A percentile compares a stretch with the other conserved stretches of the same genome.
phyloP scores from a whole-genome alignment of 2,113 vertebrate genomes.

The Paracanthobrama guichenoti region DNA sequence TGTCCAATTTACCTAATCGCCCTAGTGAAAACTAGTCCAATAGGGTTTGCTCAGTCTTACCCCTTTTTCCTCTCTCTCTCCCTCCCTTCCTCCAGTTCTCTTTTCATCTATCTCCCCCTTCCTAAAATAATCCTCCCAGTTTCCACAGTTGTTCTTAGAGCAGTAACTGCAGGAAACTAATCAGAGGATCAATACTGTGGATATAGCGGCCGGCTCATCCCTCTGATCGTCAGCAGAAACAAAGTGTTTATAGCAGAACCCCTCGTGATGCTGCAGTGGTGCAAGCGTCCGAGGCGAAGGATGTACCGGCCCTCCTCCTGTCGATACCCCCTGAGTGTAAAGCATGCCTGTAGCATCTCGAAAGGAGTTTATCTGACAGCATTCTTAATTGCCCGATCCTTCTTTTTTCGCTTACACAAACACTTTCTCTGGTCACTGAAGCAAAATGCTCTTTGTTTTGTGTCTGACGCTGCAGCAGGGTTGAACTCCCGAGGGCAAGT shows the following conservation, averaged over 20 bases:
- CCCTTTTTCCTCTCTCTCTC: background rate
- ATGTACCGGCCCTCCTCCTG: slow-evolving; percentile 45
- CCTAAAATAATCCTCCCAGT: slow-evolving; percentile 44
- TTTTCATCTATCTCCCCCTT: slow-evolving; percentile 53
- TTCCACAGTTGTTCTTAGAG: slow-evolving; percentile 36
- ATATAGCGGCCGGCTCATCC: slow-evolving; percentile 60
- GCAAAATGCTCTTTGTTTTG: slow-evolving; percentile 36
- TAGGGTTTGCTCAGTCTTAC: background rate
- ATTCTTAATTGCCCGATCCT: slow-evolving; percentile 52
- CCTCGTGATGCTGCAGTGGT: slow-evolving; percentile 56
- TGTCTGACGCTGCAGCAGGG: background rate
- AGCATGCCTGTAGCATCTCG: slow-evolving; percentile 59
- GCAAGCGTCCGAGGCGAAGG: slow-evolving; percentile 20
- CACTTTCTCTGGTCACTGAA: slow-evolving; percentile 46
- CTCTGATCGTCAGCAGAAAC: slow-evolving; percentile 75
- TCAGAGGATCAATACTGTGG: slow-evolving; percentile 67
- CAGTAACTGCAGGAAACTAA: slow-evolving; percentile 67
- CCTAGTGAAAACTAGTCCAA: slow-evolving; percentile 37
- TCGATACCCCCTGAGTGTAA: slow-evolving; percentile 55
- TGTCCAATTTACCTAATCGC: slow-evolving; percentile 26
- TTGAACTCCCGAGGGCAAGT: slow-evolving; percentile 8
- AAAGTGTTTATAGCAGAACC: slow-evolving; percentile 76
- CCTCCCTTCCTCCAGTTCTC: slow-evolving; percentile 38
- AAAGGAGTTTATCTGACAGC: slow-evolving; percentile 62
- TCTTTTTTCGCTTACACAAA: slow-evolving; percentile 62